phyloP scores from a whole-genome alignment of 2,797 vertebrate genomes.

The Poeciliopsis gracilis region DNA sequence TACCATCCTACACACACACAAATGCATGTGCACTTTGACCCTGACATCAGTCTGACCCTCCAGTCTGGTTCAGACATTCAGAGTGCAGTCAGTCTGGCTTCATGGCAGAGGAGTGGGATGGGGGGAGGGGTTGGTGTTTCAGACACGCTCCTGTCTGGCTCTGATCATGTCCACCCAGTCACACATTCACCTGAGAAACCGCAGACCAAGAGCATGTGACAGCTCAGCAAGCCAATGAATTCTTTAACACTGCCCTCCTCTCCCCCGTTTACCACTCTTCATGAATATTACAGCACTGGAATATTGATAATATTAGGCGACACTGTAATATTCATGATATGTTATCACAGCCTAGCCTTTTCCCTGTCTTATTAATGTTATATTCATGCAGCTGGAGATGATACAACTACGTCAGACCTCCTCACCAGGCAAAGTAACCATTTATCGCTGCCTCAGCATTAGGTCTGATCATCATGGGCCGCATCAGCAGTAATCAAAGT shows the following conservation, averaged over 20 bases:
- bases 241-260: constrained; percentile 41
- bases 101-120: constrained; percentile 31
- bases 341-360: constrained; percentile 50
- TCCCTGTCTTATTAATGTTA: constrained; percentile 57
- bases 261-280: constrained; percentile 44
- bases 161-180: constrained; percentile 56
- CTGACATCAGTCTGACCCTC: constrained; percentile 62
- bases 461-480: constrained; percentile 20
- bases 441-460: constrained; percentile 47
- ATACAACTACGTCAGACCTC: constrained; percentile 45
- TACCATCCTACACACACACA: constrained; percentile 10
- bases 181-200: constrained; percentile 53
- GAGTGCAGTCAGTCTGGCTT: constrained; percentile 59
- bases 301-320: constrained; percentile 64
- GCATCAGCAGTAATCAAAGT: constrained; percentile 41
- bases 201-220: constrained; percentile 32
- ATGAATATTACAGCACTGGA: constrained; percentile 61
- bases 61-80: constrained; percentile 63
- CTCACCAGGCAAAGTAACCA: constrained; percentile 26
- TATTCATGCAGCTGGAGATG: constrained; percentile 62
- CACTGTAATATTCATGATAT: constrained; percentile 65
- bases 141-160: constrained; percentile 71
- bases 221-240: constrained; percentile 29
- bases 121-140: constrained; percentile 43
- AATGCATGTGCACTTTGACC: constrained; percentile 34